These are phyloP conservation scores for Macroramphosus scolopax DNA, from an alignment of 2,797 vertebrate species.

Conservation along the genomic window DNA sequence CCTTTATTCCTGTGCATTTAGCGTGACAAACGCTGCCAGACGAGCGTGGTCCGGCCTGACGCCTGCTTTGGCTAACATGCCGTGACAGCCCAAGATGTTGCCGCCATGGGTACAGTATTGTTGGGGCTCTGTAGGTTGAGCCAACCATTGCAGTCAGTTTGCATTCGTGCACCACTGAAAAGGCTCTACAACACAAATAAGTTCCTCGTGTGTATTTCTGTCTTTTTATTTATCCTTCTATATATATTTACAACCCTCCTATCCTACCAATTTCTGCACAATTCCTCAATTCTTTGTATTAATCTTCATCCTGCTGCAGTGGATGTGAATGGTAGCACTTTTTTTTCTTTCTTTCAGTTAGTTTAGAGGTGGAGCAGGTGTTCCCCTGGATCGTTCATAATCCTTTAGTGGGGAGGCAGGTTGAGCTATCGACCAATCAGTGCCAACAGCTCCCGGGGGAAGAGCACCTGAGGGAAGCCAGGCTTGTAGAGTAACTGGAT, in stretches of 20 bases:
- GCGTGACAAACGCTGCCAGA: constrained; percentile 43
- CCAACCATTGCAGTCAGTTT: constrained; percentile 35
- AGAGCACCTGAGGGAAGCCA: constrained; percentile 62
- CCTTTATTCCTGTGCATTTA: constrained; percentile 13
- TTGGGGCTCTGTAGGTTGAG: constrained; percentile 45
- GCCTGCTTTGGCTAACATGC: constrained; percentile 63
- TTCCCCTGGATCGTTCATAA: constrained; percentile 59
- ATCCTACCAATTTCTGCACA: neutral
- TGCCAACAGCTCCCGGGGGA: constrained; percentile 59
- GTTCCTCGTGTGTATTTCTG: constrained; percentile 23
- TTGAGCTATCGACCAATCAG: constrained; percentile 57
- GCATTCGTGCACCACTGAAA: constrained; percentile 50
- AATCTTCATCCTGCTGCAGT: neutral
- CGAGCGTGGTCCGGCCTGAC: constrained; percentile 31
- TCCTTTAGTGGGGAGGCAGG: constrained; percentile 50
- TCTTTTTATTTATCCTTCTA: neutral
- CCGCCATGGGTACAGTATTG: constrained; percentile 58
- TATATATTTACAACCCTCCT: neutral
- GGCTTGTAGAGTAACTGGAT: constrained; percentile 54
- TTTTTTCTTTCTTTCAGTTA: constrained; percentile 3
- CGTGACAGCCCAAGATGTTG: constrained; percentile 71
- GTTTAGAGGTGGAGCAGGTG: constrained; percentile 67
- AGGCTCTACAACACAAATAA: constrained; percentile 22
- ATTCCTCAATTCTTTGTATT: neutral
- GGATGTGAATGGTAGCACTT: neutral